phyloP scores from a whole-genome alignment of 2,888 invertebrate species.

The Pharmacophagus antenor region DNA sequence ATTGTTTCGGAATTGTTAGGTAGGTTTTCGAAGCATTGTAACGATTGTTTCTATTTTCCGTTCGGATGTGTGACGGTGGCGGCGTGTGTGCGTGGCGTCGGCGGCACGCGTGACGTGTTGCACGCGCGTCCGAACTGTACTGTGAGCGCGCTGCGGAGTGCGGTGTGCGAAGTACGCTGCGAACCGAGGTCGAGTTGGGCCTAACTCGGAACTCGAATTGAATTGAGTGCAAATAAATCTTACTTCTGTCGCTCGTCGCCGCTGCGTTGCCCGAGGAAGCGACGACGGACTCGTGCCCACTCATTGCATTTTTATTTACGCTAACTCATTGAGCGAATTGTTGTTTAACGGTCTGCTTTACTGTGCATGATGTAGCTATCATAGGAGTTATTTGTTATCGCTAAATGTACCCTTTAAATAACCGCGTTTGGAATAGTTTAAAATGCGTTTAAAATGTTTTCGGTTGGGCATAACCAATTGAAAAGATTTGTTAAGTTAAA shows the following conservation, averaged over 20 bases:
- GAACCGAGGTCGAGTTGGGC: conserved; percentile 35
- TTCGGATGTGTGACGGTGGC: conserved; percentile 4
- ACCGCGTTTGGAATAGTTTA: too few relatives aligned
- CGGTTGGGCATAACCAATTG: neutral
- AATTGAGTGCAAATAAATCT: conserved; percentile 28
- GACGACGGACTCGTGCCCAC: conserved; percentile 32
- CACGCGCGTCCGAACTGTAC: conserved; percentile 35
- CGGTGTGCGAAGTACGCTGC: too few relatives aligned
- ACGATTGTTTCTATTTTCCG: conserved; percentile 42
- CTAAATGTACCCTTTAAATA: too few relatives aligned
- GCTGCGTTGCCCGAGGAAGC: conserved; percentile 27
- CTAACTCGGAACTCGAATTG: conserved; percentile 36
- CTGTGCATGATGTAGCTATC: too few relatives aligned
- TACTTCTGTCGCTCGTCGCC: conserved; percentile 17
- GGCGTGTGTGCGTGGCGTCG: conserved; percentile 34
- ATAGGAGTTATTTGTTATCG: too few relatives aligned
- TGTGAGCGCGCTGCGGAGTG: conserved; percentile 22
- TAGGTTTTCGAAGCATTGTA: conserved; percentile 44
- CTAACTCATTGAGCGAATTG: conserved; percentile 49
- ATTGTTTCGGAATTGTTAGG: conserved; percentile 42
- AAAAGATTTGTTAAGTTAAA: conserved; percentile 5
- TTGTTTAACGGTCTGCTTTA: conserved; percentile 47
- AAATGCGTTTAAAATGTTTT: conserved; percentile 19
- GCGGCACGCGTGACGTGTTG: conserved; percentile 33
- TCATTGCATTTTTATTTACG: conserved; percentile 43